Base-by-base conservation (phyloP, 2,797 vertebrate genomes). In the Labeo calbasu region DNA sequence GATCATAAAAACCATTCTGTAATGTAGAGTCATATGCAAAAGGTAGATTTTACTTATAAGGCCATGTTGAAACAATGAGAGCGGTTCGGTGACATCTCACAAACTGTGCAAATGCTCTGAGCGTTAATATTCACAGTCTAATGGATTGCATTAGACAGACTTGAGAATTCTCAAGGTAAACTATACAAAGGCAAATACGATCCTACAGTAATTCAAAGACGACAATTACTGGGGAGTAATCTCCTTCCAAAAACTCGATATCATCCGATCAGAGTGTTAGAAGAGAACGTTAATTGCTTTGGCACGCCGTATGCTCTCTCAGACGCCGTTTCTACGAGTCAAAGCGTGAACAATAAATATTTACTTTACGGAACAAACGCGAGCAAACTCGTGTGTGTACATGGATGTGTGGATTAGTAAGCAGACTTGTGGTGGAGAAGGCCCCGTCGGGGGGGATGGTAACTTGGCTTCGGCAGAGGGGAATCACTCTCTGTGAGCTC, bases 381-480 rank as follows among this genome's bases (percentile, higher is more conserved):
- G 85, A 78, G 89, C 86, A 55, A 82, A 78, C 82, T 65, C 65
- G 3, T 59, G 82, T 68, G 53, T 66, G 84, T 79, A 70, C 80
- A 86, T 71, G 87, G 69, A 79, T 75, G 61, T 79, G 84, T 81
- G 73, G 73, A 76, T 82, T 85, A 87, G 77, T 73, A 84, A 75
- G 68, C 59, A 85, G 75, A 85, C 86, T 87, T 88, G 91, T 89
- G 89, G 91, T 93, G 90, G 92, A 91, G 92, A 89, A 89, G 91
- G 91, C 92, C 92, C 91, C 91, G 89, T 91, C 90, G 89, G 89
- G 92, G 89, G 91, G 89, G 89, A 92, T 90, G 89, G 91, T 90
- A 91, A 92, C 92, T 94, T 93, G 92, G 92, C 92, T 91, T 89
- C 90, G 89, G 89, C 76, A 90, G 90, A 92, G 90, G 89, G 92